Base-by-base conservation (phyloP, 1,140 invertebrate genomes). In the Drosophila ironensis region DNA sequence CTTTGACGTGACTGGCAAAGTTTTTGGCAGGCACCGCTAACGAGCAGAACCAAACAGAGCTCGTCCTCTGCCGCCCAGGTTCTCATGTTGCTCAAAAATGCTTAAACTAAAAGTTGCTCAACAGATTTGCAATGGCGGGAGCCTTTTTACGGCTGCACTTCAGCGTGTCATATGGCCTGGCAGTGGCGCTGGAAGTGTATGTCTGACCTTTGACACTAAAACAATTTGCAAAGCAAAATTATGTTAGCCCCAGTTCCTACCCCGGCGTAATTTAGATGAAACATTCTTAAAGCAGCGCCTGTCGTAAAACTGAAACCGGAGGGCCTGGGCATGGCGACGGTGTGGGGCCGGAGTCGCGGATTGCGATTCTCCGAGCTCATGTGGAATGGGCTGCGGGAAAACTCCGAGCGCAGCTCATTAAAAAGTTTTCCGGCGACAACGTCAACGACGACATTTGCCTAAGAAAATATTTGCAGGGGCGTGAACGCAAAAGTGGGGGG, bases 1-100 rank as follows among this genome's bases (percentile, higher is more conserved):
- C 80, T 86, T 86, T 84, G 78, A 86, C 80, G 78, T 84, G 78
- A 84, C 78, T 84, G 74, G 78, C 80, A 78, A 86, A 86, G 70
- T 82, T 86, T 84, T 84, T 84, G 78, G 78, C 78, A 86, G 78
- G 78, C 78, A 56, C 69, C 69, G 70, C 78, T 82, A 82, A 82
- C 78, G 78, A 82, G 78, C 78, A 52, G 44, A 56, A 50, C 69
- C 56, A n/a, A n/a, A n/a, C 45, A 28, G 25, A 20, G 17, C 17
- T 41, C 47, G 11, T 40, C 19, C 50, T 20, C 25, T 8, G 1
- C 38, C 12, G 27, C 40, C 28, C 57, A 56, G 71, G 42, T 57
- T 81, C 77, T 70, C 78, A 66, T 84, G 78, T 84, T 78, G 78
- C 69, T 84, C 63, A 50, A 84, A 82, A 82, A 84, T 82, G 59